Evolutionary conservation across 2,888 invertebrate species (phyloP).

Genomic region (Slavum lentiscoides): DNA sequence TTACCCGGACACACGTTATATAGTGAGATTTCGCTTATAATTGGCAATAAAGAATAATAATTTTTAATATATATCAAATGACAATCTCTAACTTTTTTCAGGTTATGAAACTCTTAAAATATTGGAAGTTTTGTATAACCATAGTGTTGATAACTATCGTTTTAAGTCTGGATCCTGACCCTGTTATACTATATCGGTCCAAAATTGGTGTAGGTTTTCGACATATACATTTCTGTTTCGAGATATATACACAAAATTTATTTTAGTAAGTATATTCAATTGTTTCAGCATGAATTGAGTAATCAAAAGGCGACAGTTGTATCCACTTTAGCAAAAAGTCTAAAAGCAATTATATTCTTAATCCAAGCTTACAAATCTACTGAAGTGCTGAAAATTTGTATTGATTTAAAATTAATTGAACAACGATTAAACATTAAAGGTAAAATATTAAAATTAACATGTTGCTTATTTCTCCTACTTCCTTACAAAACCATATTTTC

Average conservation of each 20-base stretch:
- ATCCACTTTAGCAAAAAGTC: conserved; percentile 13
- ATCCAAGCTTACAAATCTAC: conserved; percentile 28
- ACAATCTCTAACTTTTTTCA: conserved; percentile 3
- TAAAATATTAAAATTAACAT: conserved; percentile 8
- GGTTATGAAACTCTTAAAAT: background rate
- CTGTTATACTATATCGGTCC: conserved; percentile 28
- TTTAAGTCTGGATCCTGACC: conserved; percentile 26
- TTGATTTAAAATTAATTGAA: conserved; percentile 25
- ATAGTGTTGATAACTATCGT: conserved; percentile 32
- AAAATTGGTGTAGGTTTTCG: conserved; percentile 25
- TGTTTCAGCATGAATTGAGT: conserved; percentile 31
- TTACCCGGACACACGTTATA: no score
- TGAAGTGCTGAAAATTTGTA: conserved; percentile 17
- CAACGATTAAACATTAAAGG: conserved; percentile 30
- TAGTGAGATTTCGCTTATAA: no score
- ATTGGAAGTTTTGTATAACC: conserved; percentile 6
- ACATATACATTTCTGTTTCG: background rate
- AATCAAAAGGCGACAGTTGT: conserved; percentile 35
- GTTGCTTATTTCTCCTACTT: background rate
- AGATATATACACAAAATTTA: background rate
- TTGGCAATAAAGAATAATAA: no score
- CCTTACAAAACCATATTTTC: no score
- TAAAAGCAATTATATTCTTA: conserved; percentile 24
- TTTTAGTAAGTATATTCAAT: background rate
- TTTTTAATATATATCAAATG: background rate